phyloP scores from a whole-genome alignment of 2,113 vertebrate species.

The Tenebrosternarchus preto region DNA sequence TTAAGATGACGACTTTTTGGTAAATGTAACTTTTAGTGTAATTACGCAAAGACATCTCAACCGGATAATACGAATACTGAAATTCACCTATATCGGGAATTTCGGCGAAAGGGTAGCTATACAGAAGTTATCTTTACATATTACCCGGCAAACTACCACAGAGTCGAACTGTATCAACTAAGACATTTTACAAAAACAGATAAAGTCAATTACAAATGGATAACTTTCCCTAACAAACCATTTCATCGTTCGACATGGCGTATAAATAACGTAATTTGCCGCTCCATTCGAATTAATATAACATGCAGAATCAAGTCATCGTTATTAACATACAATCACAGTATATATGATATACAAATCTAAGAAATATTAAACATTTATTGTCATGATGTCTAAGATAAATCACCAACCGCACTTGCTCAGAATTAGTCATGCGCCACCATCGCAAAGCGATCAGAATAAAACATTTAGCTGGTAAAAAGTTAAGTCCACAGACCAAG shows the following conservation, averaged over 20 bases:
- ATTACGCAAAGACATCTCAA: not conserved
- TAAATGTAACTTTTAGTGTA: not conserved
- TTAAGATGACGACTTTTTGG: not conserved
- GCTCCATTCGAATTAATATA: not conserved
- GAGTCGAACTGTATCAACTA: not conserved
- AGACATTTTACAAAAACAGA: not conserved
- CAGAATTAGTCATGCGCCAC: constrained; percentile 49
- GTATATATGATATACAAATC: not conserved
- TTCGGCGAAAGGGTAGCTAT: not conserved
- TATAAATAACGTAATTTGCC: not conserved
- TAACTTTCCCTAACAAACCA: constrained; percentile 10
- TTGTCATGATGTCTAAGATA: not conserved
- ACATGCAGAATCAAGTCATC: constrained; percentile 3
- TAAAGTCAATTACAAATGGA: too few species aligned
- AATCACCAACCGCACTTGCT: constrained; percentile 5
- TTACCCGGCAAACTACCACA: not conserved
- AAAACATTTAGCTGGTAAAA: constrained; percentile 60
- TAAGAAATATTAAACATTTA: not conserved
- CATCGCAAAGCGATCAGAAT: constrained; percentile 58
- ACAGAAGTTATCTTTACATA: not conserved
- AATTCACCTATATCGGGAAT: not conserved
- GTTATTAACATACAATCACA: not conserved
- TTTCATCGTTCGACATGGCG: not conserved
- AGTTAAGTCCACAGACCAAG: constrained; percentile 66
- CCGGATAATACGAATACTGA: not conserved